Evolutionary conservation across 2,113 vertebrate species (phyloP).

Genomic region (Odontesthes bonariensis): DNA sequence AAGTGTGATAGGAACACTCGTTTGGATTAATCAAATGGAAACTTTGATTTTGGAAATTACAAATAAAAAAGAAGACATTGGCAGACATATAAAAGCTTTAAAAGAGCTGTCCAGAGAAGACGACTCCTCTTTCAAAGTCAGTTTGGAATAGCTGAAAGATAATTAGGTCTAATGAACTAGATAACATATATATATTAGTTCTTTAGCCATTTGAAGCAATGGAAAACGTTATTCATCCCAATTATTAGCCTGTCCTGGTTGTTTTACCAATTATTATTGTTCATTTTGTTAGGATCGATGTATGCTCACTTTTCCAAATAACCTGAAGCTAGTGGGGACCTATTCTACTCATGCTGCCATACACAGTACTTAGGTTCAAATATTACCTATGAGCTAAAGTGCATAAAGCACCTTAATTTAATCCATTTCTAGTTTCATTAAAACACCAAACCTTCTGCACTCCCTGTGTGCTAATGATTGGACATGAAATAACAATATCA

Average conservation of each 20-base stretch:
- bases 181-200: constrained; percentile 15
- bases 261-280: constrained; percentile 35
- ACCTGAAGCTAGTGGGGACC: constrained; percentile 4
- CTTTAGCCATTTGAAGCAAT: constrained; percentile 18
- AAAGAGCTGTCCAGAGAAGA: neutral
- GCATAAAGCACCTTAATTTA: constrained; percentile 17
- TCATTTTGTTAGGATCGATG: constrained; percentile 20
- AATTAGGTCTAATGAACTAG: constrained; percentile 13
- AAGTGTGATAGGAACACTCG: constrained; percentile 8
- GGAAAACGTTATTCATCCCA: constrained; percentile 7
- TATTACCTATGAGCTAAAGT: constrained; percentile 11
- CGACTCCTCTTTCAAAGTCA: neutral
- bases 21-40: constrained; percentile 4
- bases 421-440: constrained; percentile 21
- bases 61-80: constrained; percentile 7
- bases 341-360: neutral
- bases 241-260: constrained; percentile 5
- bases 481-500: constrained; percentile 16
- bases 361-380: neutral
- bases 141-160: neutral
- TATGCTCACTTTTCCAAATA: constrained; percentile 26
- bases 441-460: neutral
- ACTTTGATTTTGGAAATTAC: neutral
- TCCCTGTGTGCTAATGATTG: neutral
- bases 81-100: neutral